These are phyloP conservation scores for Syngnathus floridae DNA, from an alignment of 2,113 vertebrate species.

Conservation along the genomic window DNA sequence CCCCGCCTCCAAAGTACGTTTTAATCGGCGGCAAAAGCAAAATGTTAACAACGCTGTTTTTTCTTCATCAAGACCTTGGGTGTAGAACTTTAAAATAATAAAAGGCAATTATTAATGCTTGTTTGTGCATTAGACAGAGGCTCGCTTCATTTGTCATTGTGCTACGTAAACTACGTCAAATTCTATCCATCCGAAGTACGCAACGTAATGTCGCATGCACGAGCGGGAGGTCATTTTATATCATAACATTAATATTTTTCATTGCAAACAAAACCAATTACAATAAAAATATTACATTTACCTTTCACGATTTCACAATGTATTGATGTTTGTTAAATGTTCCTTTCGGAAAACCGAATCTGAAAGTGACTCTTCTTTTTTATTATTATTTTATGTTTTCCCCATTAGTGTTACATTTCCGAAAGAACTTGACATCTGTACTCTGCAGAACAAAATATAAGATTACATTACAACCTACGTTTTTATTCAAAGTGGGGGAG, in stretches of 20 bases:
- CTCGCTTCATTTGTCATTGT: background rate
- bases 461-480: no score
- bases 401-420: no score
- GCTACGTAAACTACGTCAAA: background rate
- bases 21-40: background rate
- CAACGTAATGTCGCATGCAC: background rate
- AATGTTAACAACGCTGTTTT: background rate
- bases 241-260: no score
- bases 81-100: background rate
- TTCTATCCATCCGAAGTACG: background rate
- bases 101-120: background rate
- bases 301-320: no score
- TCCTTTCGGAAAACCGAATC: no score
- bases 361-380: background rate
- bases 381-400: background rate
- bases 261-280: no score
- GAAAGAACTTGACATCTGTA: no score
- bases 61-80: background rate
- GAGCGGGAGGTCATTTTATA: no score
- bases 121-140: background rate
- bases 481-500: no score
- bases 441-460: no score
- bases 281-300: no score
- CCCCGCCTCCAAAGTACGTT: conserved; percentile 20
- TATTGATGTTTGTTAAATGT: no score